A percentile compares a stretch with the other conserved stretches of the same genome.
These are phyloP conservation scores for Drosophila helvetica DNA, from an alignment of 2,888 invertebrate species.

Conservation along the genomic window DNA sequence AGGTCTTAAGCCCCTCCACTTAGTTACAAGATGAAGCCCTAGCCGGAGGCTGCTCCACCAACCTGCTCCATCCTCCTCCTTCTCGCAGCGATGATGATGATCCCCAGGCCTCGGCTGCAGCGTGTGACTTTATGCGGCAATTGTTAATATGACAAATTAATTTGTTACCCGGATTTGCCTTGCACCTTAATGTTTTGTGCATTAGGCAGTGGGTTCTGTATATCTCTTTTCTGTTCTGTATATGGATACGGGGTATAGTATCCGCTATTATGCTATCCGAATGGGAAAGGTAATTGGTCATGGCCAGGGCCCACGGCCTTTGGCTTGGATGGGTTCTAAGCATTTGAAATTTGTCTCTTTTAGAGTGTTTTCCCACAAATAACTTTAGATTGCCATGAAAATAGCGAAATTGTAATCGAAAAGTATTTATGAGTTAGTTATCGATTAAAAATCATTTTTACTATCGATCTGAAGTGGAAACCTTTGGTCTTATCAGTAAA, in stretches of 20 bases:
- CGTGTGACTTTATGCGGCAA: constrained; percentile 75
- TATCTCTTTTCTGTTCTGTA: constrained; percentile 12
- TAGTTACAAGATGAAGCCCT: constrained; percentile 41
- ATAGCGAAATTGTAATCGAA: neutral
- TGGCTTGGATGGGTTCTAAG: neutral
- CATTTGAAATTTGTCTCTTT: neutral
- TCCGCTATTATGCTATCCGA: too few species aligned
- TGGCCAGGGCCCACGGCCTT: constrained; percentile 7
- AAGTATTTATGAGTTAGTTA: neutral
- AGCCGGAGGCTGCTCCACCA: constrained; percentile 13
- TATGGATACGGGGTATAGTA: constrained; percentile 50
- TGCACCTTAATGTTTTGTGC: constrained; percentile 37
- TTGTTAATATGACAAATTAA: constrained; percentile 80
- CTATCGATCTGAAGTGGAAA: too few species aligned
- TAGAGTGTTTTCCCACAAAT: neutral
- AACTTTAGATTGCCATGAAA: neutral
- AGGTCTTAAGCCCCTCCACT: constrained; percentile 38
- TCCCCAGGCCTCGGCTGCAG: constrained; percentile 45
- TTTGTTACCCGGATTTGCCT: constrained; percentile 76
- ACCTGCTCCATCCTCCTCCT: neutral
- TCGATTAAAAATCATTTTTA: neutral
- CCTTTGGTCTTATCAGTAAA: too few species aligned
- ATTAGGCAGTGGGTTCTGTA: constrained; percentile 9
- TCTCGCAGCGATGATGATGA: constrained; percentile 25
- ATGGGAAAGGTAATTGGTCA: constrained; percentile 18